Conservation (phyloP, 2,113 vertebrate species). For the Callorhinus ursinus region DNA sequence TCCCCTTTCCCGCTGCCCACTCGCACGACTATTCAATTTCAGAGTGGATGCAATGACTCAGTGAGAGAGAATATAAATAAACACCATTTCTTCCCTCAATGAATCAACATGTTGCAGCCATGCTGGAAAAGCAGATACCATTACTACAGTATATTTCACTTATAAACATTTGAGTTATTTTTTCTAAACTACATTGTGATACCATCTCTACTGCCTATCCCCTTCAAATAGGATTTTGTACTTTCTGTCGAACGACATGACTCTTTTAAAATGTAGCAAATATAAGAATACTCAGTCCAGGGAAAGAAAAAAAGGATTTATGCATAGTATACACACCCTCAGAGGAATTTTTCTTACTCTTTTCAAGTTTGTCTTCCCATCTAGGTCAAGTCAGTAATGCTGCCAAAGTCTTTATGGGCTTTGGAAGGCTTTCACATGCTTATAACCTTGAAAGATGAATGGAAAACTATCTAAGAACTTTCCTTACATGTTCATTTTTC, state of each 20-base stretch:
- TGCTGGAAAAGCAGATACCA: conserved; percentile 38
- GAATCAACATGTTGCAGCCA: conserved; percentile 54
- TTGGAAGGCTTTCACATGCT: conserved; percentile 51
- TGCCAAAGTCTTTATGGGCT: conserved; percentile 31
- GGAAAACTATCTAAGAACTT: conserved; percentile 62
- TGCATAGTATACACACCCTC: conserved; percentile 50
- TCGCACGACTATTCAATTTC: conserved; percentile 53
- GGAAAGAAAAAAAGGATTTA: conserved; percentile 46
- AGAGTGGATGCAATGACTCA: conserved; percentile 34
- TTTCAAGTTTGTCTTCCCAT: conserved; percentile 68
- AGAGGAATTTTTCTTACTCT: conserved; percentile 58
- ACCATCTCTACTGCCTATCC: conserved; percentile 16
- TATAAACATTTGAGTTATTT: conserved; percentile 58
- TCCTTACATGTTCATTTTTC: conserved; percentile 57
- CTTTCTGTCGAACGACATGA: conserved; percentile 56
- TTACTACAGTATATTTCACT: conserved; percentile 42
- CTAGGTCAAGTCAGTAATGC: conserved; percentile 53
- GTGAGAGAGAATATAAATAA: conserved; percentile 65
- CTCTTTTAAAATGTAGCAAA: conserved; percentile 68
- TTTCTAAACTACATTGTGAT: conserved; percentile 62
- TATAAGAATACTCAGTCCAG: neutral
- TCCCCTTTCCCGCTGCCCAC: conserved; percentile 26
- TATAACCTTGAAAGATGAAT: conserved; percentile 73
- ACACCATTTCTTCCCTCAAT: conserved; percentile 49
- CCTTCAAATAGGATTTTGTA: conserved; percentile 57